phyloP scores from a whole-genome alignment of 1,140 invertebrate genomes.

The Temnothorax nylanderi region DNA sequence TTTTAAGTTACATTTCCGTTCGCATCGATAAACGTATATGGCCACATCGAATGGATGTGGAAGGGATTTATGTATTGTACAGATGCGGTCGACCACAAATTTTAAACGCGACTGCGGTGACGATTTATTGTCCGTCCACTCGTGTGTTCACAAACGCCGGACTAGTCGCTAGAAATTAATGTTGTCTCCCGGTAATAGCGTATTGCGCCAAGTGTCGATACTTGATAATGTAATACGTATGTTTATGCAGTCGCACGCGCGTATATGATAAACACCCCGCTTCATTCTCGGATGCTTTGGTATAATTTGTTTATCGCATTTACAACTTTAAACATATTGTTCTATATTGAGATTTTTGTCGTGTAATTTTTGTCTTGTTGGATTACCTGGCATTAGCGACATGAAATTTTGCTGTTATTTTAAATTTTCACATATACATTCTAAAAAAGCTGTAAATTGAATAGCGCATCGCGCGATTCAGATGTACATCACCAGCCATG shows the following conservation, averaged over 20 bases:
- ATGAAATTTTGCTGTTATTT: constrained; percentile 1
- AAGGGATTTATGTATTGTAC: constrained; percentile 23
- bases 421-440: background rate
- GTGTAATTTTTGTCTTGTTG: background rate
- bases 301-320: background rate
- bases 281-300: constrained; percentile 17
- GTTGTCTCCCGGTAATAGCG: constrained; percentile 34
- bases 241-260: constrained; percentile 30
- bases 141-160: constrained; percentile 4
- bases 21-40: background rate
- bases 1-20: constrained; percentile 30
- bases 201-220: constrained; percentile 39
- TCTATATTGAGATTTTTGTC: background rate
- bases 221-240: constrained; percentile 28
- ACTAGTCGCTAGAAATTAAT: constrained; percentile 37
- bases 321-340: constrained; percentile 1
- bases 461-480: background rate
- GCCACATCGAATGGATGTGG: background rate
- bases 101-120: constrained; percentile 46
- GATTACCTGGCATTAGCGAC: background rate
- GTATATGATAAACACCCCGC: background rate
- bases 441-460: background rate
- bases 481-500: background rate
- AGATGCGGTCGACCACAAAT: constrained; percentile 41
- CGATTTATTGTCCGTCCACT: constrained; percentile 42